Base-by-base conservation (phyloP, 2,888 invertebrate species). In the Dryadula phaetusa region DNA sequence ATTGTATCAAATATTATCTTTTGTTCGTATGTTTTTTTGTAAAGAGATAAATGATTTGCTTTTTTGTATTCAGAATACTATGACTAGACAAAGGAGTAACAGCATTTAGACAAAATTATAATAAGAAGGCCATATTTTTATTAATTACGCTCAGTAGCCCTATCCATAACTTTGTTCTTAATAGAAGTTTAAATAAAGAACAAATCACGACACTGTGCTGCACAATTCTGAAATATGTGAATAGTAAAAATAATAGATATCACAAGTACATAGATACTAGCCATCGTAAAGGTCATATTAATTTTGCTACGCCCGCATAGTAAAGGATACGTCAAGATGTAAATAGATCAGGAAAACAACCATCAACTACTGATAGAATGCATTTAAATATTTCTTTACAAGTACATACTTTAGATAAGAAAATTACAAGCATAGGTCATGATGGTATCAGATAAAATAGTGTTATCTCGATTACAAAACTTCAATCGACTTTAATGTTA, bases 261-360 rank as follows among this genome's bases (percentile, higher is more conserved):
- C 49, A 49, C n/a, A n/a, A 37, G 37, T 37, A 37, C 3, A 8
- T 28, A 22, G 1, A 1, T 22, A 28, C 14, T 28, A 52, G 16
- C 12, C 8, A 49, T 16, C 4, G 8, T 52, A 16, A 49, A 49
- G 28, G 49, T 52, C 49, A 52, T 52, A 8, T 28, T 25, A 8
- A 28, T 52, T 28, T 52, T 4, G 28, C 16, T 25, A 28, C 25
- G 25, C 49, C 25, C 49, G 16, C 49, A 28, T 52, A 25, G 3
- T 3, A 28, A 28, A 52, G 49, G 49, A 52, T 42, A 42, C 8
- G 16, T 7, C 49, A 52, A 28, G 28, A 16, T 52, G 10, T 52
- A 8, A 52, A 52, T 52, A 52, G 49, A 52, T 52, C 28, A 52
- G 49, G 28, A 52, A 49, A n/a, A 28, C 49, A 52, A 3, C 28